Evolutionary conservation across 2,888 invertebrate genomes (phyloP).

Genomic region (Tigriopus californicus): DNA sequence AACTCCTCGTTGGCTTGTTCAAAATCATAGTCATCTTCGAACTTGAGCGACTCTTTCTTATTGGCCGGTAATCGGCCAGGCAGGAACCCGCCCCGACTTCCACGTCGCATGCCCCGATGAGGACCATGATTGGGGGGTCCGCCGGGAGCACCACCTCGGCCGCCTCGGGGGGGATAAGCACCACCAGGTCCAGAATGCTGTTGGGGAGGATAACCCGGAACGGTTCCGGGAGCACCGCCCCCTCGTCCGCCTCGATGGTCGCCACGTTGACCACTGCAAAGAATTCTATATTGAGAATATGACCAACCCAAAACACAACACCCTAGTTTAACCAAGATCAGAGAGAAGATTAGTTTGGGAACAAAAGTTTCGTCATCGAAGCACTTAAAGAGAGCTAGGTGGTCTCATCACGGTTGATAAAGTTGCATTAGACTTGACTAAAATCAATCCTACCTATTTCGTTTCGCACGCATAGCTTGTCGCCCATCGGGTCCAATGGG

Average conservation of each 20-base stretch:
- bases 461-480: no score
- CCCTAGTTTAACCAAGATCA: no score
- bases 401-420: not conserved
- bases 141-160: conserved; percentile 16
- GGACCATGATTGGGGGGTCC: conserved; percentile 17
- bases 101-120: conserved; percentile 16
- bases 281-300: not conserved
- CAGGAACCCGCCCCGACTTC: conserved; percentile 20
- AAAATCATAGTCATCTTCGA: conserved; percentile 94
- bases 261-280: not conserved
- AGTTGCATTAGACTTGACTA: not conserved
- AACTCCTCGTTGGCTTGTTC: conserved; percentile 96
- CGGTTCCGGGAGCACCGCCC: not conserved
- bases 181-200: conserved; percentile 8
- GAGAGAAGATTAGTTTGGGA: no score
- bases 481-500: no score
- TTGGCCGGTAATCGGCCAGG: conserved; percentile 21
- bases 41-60: conserved; percentile 49
- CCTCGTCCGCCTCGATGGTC: not conserved
- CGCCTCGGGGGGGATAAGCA: conserved; percentile 15
- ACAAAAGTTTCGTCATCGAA: not conserved
- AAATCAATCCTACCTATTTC: no score
- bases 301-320: no score
- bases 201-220: no score
- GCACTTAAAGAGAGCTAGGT: not conserved